These are phyloP conservation scores for Apocheima hispidaria DNA, from an alignment of 2,888 invertebrate species.

Conservation along the genomic window DNA sequence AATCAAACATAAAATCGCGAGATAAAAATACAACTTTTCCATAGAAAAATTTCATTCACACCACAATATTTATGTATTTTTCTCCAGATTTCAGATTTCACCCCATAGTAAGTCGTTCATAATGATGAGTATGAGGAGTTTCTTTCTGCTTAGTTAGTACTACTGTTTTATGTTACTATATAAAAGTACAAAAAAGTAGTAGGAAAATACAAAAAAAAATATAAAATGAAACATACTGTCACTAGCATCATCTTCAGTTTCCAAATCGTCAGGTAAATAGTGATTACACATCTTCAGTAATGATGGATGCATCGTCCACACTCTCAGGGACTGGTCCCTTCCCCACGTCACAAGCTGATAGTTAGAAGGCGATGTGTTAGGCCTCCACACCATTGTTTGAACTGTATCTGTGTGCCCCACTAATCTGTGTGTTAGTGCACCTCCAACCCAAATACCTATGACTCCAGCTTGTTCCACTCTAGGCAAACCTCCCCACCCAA, in stretches of 20 bases:
- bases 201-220: not conserved
- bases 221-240: constrained; percentile 63
- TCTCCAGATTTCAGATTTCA: too few species aligned
- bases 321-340: constrained; percentile 95
- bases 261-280: constrained; percentile 88
- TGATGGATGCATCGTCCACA: constrained; percentile 95
- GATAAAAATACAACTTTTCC: too few species aligned
- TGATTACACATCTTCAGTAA: constrained; percentile 91
- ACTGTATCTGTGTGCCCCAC: constrained; percentile 98
- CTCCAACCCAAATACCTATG: constrained; percentile 83
- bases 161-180: too few species aligned
- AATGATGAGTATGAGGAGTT: too few species aligned
- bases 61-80: too few species aligned
- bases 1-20: too few species aligned
- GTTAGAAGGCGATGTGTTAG: constrained; percentile 88
- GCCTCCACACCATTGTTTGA: constrained; percentile 97
- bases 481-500: constrained; percentile 92
- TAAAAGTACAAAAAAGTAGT: not conserved
- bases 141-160: too few species aligned
- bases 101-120: too few species aligned
- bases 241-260: constrained; percentile 83
- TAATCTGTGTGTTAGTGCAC: constrained; percentile 93
- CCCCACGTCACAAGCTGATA: constrained; percentile 98
- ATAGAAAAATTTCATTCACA: too few species aligned
- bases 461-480: constrained; percentile 92